Conservation (phyloP, 2,113 vertebrate species). For the Chaetorhynchus papuensis region DNA sequence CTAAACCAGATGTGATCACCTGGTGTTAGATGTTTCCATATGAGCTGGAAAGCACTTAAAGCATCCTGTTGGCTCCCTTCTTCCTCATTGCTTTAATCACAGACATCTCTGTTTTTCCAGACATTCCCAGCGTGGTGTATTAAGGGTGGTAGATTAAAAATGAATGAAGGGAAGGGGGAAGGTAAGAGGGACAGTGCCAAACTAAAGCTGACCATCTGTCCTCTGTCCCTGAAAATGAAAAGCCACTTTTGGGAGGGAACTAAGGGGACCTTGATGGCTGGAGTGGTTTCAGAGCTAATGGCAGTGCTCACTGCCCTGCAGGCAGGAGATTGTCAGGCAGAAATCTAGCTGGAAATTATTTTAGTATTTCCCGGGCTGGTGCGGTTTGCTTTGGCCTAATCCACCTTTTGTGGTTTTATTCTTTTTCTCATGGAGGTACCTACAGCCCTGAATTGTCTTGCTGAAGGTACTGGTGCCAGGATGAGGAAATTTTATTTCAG, state of each 20-base stretch:
- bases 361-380: not conserved
- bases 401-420: not conserved
- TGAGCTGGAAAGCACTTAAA: not conserved
- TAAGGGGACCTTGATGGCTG: not conserved
- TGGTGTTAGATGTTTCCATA: not conserved
- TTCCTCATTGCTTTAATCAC: not conserved
- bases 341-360: not conserved
- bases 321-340: not conserved
- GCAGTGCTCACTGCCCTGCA: not conserved
- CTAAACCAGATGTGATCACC: not conserved
- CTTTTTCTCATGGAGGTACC: not conserved
- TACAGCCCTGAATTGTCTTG: not conserved
- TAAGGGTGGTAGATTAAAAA: not conserved
- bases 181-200: not conserved
- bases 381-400: not conserved
- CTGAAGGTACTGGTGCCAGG: not conserved
- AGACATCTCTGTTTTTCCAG: not conserved
- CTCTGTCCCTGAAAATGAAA: not conserved
- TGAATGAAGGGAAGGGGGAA: not conserved
- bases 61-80: not conserved
- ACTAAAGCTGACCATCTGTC: conserved; percentile 3
- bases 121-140: not conserved
- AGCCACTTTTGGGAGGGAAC: not conserved
- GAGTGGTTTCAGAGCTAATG: not conserved
- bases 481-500: not conserved